Evolutionary conservation across 2,113 vertebrate genomes (phyloP), one percentile per base, ranked within the genome.

Genomic region (Gila orcuttii): DNA sequence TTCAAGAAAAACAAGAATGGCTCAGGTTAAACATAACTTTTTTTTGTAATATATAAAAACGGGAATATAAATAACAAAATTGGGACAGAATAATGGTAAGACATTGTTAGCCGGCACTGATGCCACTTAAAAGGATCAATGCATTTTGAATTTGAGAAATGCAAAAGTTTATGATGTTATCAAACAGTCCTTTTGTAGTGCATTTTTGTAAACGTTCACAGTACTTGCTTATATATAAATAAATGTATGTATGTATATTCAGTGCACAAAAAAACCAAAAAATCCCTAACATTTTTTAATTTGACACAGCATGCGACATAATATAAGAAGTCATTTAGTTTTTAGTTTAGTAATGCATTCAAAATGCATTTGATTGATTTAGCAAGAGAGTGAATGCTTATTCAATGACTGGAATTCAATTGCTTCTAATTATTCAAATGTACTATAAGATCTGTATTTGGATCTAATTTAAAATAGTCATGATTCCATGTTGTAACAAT

Each of bases 161-260:
- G 19, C 10, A 69, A 57, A 69, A 68, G 1, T 19, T 4, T 10
- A 69, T 36, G 50, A 52, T 52, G 13, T 52, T 2, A 39, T 5
- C 52, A 78, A 57, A 78, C 52, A 36, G 52, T 79, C 31, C 19
- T 79, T 79, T n/a, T 69, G 10, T 87, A 94, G 93, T 93, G 91
- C 93, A 94, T 89, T 90, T 79, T 13, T 39, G 86, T 86, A 86
- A 84, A 17, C 88, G 88, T 94, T 95, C 94, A 95, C 94, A 95
- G 93, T 94, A 89, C 90, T 90, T 85, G 86, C 21, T 25, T 57
- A 59, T 59, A 60, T 36, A 59, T 23, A 12, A 2, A 23, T 23
- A 57, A 7, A 21, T 21, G 55, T 57, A 57, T 57, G 19, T 19
- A 57, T 74, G 5, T 45, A 74, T 79, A 39, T 59, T 79, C 55